Evolutionary conservation across 2,888 invertebrate genomes (phyloP).

Genomic region (Napeogenes sylphis): DNA sequence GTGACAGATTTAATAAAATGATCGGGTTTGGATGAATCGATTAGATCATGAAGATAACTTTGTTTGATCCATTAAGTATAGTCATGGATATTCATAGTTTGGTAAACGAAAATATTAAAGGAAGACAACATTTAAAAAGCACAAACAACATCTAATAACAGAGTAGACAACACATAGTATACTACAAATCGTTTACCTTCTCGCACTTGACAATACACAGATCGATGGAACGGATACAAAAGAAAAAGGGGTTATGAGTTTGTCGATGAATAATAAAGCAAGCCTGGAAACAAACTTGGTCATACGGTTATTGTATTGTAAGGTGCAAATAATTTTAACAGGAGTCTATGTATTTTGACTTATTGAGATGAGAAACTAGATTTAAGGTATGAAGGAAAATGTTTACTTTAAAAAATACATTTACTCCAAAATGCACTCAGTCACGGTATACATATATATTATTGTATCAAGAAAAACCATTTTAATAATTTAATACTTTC

Average conservation of each 20-base stretch:
- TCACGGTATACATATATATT: conserved; percentile 21
- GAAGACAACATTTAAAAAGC: neutral
- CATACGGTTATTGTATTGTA: conserved; percentile 39
- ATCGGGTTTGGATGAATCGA: too few relatives aligned
- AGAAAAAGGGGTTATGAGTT: conserved; percentile 46
- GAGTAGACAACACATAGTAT: conserved; percentile 11
- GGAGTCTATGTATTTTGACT: conserved; percentile 42
- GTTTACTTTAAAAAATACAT: conserved; percentile 15
- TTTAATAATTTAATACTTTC: too few relatives aligned
- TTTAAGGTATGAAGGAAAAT: neutral
- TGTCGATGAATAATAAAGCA: conserved; percentile 49
- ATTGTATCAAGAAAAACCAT: neutral
- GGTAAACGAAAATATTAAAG: neutral
- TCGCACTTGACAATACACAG: conserved; percentile 48
- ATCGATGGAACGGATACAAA: conserved; percentile 41
- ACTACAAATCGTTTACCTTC: conserved; percentile 51
- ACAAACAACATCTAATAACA: conserved; percentile 16
- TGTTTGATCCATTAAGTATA: too few relatives aligned
- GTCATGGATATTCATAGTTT: neutral
- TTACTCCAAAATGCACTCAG: conserved; percentile 19
- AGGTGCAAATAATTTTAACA: conserved; percentile 58
- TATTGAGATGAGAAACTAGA: neutral
- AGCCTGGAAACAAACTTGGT: conserved; percentile 51
- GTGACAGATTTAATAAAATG: too few relatives aligned
- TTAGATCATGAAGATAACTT: too few relatives aligned